phyloP scores from a whole-genome alignment of 2,113 vertebrate species.

The Mobula hypostoma region DNA sequence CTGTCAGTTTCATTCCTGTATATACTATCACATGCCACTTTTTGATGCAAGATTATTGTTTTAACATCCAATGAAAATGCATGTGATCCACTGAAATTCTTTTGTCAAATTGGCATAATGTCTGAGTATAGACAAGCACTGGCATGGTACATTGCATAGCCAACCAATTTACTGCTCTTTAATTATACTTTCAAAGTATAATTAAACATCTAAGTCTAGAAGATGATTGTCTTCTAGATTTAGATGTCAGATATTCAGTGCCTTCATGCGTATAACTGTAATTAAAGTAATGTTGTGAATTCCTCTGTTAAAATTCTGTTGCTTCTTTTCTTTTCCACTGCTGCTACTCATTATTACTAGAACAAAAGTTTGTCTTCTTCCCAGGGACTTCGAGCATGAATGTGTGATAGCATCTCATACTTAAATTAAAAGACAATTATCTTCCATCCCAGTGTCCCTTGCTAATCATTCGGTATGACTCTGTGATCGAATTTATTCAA shows the following conservation, averaged over 20 bases:
- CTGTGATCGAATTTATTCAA: too few relatives aligned
- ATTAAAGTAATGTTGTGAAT: not conserved
- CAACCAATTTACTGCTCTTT: not conserved
- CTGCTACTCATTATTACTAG: not conserved
- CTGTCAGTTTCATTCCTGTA: not conserved
- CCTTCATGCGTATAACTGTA: too few relatives aligned
- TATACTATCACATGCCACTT: not conserved
- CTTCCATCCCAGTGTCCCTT: too few relatives aligned
- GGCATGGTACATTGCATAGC: not conserved
- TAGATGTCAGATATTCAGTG: too few relatives aligned
- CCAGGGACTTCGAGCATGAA: too few relatives aligned
- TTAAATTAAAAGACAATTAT: too few relatives aligned
- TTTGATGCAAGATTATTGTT: not conserved
- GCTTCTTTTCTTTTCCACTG: not conserved
- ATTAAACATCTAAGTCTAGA: too few relatives aligned
- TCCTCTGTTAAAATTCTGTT: not conserved
- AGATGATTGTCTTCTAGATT: too few relatives aligned
- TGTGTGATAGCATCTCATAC: too few relatives aligned
- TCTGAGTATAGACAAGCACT: not conserved
- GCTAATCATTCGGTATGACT: too few relatives aligned
- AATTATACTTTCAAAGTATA: too few relatives aligned
- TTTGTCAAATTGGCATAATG: not conserved
- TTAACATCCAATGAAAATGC: not conserved
- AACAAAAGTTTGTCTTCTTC: not conserved
- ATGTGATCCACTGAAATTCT: not conserved